phyloP scores from a whole-genome alignment of 1,140 invertebrate species.

The Samia ricini region DNA sequence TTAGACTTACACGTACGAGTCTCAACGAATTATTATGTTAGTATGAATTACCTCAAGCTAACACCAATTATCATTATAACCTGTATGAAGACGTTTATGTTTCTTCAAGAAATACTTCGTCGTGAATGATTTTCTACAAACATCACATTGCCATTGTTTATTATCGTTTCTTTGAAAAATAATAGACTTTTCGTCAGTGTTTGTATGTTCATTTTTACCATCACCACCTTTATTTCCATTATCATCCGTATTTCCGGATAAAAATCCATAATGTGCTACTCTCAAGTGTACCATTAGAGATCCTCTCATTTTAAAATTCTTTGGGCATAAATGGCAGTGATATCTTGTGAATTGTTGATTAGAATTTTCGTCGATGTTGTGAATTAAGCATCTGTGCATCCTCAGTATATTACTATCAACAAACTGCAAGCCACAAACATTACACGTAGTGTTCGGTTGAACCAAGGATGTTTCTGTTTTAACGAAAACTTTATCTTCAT shows the following conservation, averaged over 20 bases:
- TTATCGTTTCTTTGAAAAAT: slow-evolving; percentile 50
- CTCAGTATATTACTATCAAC: slow-evolving; percentile 82
- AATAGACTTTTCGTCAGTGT: slow-evolving; percentile 29
- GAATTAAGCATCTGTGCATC: slow-evolving; percentile 86
- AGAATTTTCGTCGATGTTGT: slow-evolving; percentile 80
- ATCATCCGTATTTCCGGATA: slow-evolving; percentile 30
- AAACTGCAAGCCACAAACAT: slow-evolving; percentile 86
- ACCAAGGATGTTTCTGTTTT: slow-evolving; percentile 53
- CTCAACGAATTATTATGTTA: slow-evolving; percentile 29
- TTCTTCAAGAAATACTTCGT: slow-evolving; percentile 95
- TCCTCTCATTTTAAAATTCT: slow-evolving; percentile 88
- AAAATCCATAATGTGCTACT: slow-evolving; percentile 84
- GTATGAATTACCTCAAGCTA: slow-evolving; percentile 63
- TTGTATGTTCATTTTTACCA: slow-evolving; percentile 18
- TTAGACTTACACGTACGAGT: background rate
- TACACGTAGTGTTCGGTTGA: slow-evolving; percentile 75
- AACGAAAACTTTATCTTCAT: slow-evolving; percentile 30
- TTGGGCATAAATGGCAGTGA: slow-evolving; percentile 87
- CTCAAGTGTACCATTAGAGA: slow-evolving; percentile 89
- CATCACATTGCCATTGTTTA: slow-evolving; percentile 88
- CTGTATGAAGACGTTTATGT: slow-evolving; percentile 90
- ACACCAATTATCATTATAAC: slow-evolving; percentile 70
- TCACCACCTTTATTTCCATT: slow-evolving; percentile 20
- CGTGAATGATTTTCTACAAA: slow-evolving; percentile 90
- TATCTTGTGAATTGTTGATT: slow-evolving; percentile 77